Evolutionary conservation across 2,113 vertebrate genomes (phyloP).

Genomic region (Trochalopteron elliotii): DNA sequence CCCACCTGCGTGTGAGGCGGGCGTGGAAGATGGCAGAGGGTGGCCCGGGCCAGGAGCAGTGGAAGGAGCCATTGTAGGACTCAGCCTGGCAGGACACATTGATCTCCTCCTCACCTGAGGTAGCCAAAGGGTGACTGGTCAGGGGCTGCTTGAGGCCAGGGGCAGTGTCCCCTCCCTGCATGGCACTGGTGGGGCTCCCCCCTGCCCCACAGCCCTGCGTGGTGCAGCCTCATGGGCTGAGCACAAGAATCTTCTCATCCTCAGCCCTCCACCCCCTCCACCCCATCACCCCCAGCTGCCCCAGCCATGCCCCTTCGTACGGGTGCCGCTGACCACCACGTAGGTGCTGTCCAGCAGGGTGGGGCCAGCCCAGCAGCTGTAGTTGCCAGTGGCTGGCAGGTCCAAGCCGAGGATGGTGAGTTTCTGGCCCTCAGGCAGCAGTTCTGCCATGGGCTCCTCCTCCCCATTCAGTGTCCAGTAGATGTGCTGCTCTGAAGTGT

Average conservation of each 20-base stretch:
- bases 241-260: rapidly evolving
- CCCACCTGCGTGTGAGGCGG: constrained; percentile 15
- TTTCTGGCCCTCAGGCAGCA: background rate
- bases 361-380: constrained; percentile 12
- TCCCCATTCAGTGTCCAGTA: background rate
- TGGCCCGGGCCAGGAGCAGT: background rate
- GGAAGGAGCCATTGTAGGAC: constrained; percentile 15
- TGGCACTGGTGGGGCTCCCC: background rate
- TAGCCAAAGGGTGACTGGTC: background rate
- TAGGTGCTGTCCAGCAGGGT: constrained; percentile 13
- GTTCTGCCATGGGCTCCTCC: background rate
- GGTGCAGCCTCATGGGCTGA: rapidly evolving
- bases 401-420: constrained; percentile 37
- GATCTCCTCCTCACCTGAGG: background rate
- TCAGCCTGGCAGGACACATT: constrained; percentile 6
- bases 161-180: rapidly evolving
- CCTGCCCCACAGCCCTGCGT: rapidly evolving
- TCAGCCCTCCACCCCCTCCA: background rate
- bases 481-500: background rate
- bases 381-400: constrained; percentile 16
- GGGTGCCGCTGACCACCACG: background rate
- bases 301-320: background rate
- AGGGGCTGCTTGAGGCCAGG: rapidly evolving
- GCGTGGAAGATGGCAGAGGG: background rate
- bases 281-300: background rate